Evolutionary conservation across 2,113 vertebrate genomes (phyloP), one percentile per base, ranked within the genome.

Genomic region (Dipodomys merriami): DNA sequence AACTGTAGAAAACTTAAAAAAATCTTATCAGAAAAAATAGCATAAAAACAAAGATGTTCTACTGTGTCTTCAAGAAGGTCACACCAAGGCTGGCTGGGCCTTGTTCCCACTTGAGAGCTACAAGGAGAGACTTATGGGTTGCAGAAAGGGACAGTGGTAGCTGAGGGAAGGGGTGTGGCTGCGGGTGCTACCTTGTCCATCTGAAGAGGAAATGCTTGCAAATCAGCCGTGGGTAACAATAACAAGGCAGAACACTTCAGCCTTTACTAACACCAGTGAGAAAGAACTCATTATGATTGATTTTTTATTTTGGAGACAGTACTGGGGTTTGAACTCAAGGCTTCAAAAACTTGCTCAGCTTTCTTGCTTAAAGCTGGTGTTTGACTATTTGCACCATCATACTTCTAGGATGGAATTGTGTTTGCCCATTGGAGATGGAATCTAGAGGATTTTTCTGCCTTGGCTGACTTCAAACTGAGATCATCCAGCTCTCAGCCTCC

Each of bases 71-170:
- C n/a, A 8, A 60, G 35, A 57, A 74, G 27, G 33, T 15, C 20
- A 6, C 1, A 27, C 1, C 6, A 10, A 29, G 23, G n/a, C 0
- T 0, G 15, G 15, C 53, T 72, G 25, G 11, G 6, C 23, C 0
- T 3, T 0, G 7, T 39, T 8, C 29, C 16, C 19, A 13, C 33
- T 35, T 72, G 7, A 23, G 53, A 10, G 18, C 22, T 46, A 5
- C 30, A 77, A 69, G 83, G 30, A 86, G n/a, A 79, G 1, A 49
- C 12, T 49, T 49, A 49, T 2, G 7, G 1, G 10, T 5, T 0
- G 13, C 2, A 72, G 53, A 67, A 46, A 46, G 19, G 11, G 20
- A 4, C n/a, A 29, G 12, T 9, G 46, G 69, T 11, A 7, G 11
- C 39, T n/a, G 60, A 46, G n/a, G 33, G 33, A 39, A 39, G 27